A percentile compares a stretch with the other conserved stretches of the same genome.
Conservation (phyloP, 2,113 vertebrate species). For the Melanerpes formicivorus region DNA sequence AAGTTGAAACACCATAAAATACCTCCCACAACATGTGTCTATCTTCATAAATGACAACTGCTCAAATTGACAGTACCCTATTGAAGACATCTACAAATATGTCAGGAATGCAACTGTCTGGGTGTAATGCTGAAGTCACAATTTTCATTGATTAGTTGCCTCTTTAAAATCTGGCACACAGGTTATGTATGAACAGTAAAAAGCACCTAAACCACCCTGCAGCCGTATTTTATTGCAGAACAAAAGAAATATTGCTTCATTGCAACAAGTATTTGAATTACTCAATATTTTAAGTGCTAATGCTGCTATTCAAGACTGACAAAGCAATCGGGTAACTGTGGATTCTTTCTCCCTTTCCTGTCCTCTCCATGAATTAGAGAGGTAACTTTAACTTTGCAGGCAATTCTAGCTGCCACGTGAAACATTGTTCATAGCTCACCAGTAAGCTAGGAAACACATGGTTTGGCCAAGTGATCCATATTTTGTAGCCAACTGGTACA, state of each 20-base stretch:
- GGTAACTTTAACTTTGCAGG: not conserved
- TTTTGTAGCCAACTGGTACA: not conserved
- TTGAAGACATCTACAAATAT: not conserved
- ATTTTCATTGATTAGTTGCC: not conserved
- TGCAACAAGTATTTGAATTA: not conserved
- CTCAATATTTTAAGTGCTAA: not conserved
- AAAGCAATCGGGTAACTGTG: not conserved
- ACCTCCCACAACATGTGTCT: not conserved
- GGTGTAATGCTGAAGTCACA: not conserved
- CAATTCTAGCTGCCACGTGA: not conserved
- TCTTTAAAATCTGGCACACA: not conserved
- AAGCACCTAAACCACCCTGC: not conserved
- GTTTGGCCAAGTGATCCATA: too few relatives aligned
- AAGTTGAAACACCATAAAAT: constrained; percentile 4
- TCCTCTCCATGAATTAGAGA: not conserved
- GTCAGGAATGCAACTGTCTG: constrained; percentile 6
- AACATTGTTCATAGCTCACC: not conserved
- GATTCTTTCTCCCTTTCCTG: not conserved
- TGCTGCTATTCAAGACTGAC: not conserved
- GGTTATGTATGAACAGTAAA: not conserved
- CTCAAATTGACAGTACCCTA: not conserved
- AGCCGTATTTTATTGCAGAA: not conserved
- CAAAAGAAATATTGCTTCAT: not conserved
- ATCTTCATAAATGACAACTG: not conserved
- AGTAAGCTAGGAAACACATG: not conserved